Conservation (phyloP, 1,140 invertebrate genomes). For the Fopius arisanus region DNA sequence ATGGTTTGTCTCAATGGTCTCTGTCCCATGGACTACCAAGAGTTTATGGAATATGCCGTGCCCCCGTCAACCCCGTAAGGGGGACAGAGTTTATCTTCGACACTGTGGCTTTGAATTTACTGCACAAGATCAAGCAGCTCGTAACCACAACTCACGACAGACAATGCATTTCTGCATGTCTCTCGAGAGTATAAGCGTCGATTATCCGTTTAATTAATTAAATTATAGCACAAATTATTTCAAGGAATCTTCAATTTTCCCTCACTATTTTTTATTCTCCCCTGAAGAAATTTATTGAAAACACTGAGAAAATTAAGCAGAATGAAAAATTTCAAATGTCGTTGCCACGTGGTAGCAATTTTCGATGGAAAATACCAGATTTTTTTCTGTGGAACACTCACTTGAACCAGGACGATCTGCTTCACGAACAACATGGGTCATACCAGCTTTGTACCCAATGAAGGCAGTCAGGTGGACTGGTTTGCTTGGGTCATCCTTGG, state of each 20-base stretch:
- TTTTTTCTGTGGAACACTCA: conserved; percentile 74
- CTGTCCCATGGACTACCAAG: conserved; percentile 72
- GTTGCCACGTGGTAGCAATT: too few relatives aligned
- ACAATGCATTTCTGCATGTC: conserved; percentile 43
- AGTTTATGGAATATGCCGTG: conserved; percentile 76
- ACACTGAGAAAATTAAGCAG: too few relatives aligned
- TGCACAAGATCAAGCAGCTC: conserved; percentile 57
- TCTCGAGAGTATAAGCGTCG: conserved; percentile 35
- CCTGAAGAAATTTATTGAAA: too few relatives aligned
- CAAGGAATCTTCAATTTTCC: too few relatives aligned
- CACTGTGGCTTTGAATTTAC: conserved; percentile 61
- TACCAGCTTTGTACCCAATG: conserved; percentile 98
- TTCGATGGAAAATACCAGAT: too few relatives aligned
- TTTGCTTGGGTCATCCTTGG: conserved; percentile 96
- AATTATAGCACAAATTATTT: too few relatives aligned
- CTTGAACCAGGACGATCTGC: conserved; percentile 99
- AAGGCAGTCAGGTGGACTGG: conserved; percentile 98
- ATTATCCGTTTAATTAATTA: not conserved
- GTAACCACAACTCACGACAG: conserved; percentile 45
- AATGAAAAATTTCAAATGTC: not conserved
- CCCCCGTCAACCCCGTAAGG: conserved; percentile 64
- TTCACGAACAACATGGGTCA: conserved; percentile 99
- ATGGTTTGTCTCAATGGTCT: conserved; percentile 77
- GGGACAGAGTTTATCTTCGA: conserved; percentile 68
- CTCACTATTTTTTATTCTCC: too few relatives aligned